Base-by-base conservation (phyloP, 2,797 vertebrate genomes). In the Lepilemur septentrionalis region DNA sequence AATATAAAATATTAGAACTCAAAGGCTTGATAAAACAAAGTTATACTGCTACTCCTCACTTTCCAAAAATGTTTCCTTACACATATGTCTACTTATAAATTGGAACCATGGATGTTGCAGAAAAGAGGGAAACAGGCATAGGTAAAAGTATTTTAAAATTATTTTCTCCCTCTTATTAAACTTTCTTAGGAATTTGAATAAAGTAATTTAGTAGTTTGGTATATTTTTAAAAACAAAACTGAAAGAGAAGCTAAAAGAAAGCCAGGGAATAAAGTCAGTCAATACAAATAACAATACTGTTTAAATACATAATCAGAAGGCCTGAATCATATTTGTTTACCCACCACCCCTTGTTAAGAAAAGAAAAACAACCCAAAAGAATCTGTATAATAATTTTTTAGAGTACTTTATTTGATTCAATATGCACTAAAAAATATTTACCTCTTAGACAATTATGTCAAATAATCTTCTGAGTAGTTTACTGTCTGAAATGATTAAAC, bases 351-450 rank as follows among this genome's bases (percentile, higher is more conserved):
- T 91, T 81, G 48, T 23, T 94, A 83, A 0, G 20, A 95, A 97
- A 97, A 98, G 90, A 97, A 96, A 63, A 85, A 96, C 96, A 97
- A 72, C 88, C 95, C 95, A 95, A 97, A 98, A 93, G 80, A 97
- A 96, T 96, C 94, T 97, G 94, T 94, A 91, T 91, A 97, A 97
- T 97, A 89, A 94, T 69, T 97, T 98, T 98, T 96, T 96, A 98
- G 96, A 98, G 78, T 81, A 96, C 80, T 93, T 97, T 97, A 98
- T 97, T 97, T 98, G 83, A 85, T 96, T 95, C 55, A 94, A 97
- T 95, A 97, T 0, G 97, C 97, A 97, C 98, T 98, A 96, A 96
- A 97, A 98, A 98, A 95, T 92, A 98, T 91, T 98, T 95, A 91
- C 86, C 96, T 98, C 97, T 97, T 96, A 96, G 88, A 91, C 46